Conservation (phyloP, 1,140 invertebrate species). For the Drosophila subpulchrella region DNA sequence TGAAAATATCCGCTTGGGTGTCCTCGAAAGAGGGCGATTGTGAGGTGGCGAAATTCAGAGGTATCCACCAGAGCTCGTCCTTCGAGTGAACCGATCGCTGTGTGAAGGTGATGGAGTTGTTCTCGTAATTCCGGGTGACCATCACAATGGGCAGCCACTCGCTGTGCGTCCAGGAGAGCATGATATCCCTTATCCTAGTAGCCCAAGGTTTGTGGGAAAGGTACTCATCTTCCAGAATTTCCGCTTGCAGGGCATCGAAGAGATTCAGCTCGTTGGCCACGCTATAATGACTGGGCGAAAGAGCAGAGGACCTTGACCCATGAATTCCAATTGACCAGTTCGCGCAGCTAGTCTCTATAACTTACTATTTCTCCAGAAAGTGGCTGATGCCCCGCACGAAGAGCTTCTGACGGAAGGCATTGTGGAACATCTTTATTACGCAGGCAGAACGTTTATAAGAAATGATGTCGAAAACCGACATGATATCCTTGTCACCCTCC, state of each 20-base stretch:
- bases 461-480: slow-evolving; percentile 91
- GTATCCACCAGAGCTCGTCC: slow-evolving; percentile 85
- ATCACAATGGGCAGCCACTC: slow-evolving; percentile 85
- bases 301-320: slow-evolving; percentile 59
- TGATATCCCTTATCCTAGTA: slow-evolving; percentile 74
- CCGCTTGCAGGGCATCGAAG: slow-evolving; percentile 85
- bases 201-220: slow-evolving; percentile 64
- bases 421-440: slow-evolving; percentile 85
- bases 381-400: slow-evolving; percentile 79
- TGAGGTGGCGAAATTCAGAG: slow-evolving; percentile 86
- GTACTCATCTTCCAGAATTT: slow-evolving; percentile 68
- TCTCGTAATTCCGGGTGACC: slow-evolving; percentile 85
- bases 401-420: slow-evolving; percentile 77
- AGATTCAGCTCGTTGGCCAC: slow-evolving; percentile 73
- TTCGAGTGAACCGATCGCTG: slow-evolving; percentile 83
- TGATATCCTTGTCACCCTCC: slow-evolving; percentile 89
- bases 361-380: slow-evolving; percentile 84
- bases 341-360: slow-evolving; percentile 21
- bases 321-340: slow-evolving; percentile 79
- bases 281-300: slow-evolving; percentile 67
- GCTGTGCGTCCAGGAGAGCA: slow-evolving; percentile 86
- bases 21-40: slow-evolving; percentile 84
- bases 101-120: slow-evolving; percentile 76
- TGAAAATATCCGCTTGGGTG: slow-evolving; percentile 81
- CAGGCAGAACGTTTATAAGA: slow-evolving; percentile 88